These are phyloP conservation scores for Gymnodraco acuticeps DNA, from an alignment of 2,797 vertebrate species.

Conservation along the genomic window DNA sequence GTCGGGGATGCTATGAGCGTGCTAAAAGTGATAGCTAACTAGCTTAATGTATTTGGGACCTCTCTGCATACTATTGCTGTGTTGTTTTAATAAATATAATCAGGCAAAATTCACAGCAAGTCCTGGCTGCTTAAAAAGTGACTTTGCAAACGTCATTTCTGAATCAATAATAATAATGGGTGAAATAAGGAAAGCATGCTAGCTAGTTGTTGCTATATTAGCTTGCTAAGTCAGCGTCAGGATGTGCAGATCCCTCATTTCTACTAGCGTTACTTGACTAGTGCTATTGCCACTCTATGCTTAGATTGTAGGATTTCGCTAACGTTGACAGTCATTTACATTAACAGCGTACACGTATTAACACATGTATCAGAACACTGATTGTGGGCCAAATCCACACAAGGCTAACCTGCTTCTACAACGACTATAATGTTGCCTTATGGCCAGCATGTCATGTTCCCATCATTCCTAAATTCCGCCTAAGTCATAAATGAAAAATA, in stretches of 20 bases:
- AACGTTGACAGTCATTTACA: neutral
- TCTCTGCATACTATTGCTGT: neutral
- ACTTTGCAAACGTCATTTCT: neutral
- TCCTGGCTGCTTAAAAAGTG: neutral
- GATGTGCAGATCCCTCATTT: conserved; percentile 8
- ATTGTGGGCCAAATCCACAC: neutral
- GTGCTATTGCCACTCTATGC: neutral
- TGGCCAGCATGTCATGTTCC: neutral
- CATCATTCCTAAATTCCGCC: neutral
- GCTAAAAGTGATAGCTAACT: conserved; percentile 21
- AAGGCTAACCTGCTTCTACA: neutral
- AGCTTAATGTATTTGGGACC: conserved; percentile 22
- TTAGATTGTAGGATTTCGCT: no score
- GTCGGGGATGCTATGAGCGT: conserved; percentile 34
- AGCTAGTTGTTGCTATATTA: conserved; percentile 41
- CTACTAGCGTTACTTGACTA: neutral
- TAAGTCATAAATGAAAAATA: neutral
- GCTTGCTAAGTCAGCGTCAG: conserved; percentile 54
- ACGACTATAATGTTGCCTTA: neutral
- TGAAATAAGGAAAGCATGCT: conserved; percentile 2
- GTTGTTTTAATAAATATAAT: neutral
- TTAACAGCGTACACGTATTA: no score
- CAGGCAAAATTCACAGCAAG: neutral
- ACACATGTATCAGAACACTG: neutral
- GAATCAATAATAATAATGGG: neutral